phyloP scores from a whole-genome alignment of 2,797 vertebrate genomes.

The Austrolebias charrua region DNA sequence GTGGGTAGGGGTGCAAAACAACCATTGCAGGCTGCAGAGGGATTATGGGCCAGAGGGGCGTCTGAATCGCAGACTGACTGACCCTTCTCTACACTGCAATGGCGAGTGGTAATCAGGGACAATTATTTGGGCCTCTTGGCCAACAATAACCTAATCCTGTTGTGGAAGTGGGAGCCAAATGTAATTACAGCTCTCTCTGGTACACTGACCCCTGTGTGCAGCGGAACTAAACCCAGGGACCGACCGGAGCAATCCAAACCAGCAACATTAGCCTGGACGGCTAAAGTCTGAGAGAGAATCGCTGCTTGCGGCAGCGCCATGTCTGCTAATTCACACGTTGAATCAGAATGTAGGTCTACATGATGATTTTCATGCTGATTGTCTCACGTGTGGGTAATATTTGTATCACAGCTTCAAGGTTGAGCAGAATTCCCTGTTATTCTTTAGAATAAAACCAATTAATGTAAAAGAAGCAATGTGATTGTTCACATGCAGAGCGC shows the following conservation, averaged over 20 bases:
- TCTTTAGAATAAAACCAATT: constrained; percentile 9
- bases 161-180: constrained; percentile 69
- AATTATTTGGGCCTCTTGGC: constrained; percentile 74
- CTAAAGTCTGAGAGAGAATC: constrained; percentile 10
- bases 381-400: neutral
- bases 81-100: constrained; percentile 67
- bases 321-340: too few species aligned
- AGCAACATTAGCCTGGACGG: constrained; percentile 37
- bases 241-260: constrained; percentile 39
- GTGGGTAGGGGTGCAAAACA: constrained; percentile 17
- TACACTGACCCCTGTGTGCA: constrained; percentile 51
- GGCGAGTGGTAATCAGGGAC: constrained; percentile 72
- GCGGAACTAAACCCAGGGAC: constrained; percentile 62
- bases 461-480: neutral
- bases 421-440: too few species aligned
- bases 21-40: constrained; percentile 41
- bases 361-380: neutral
- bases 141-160: constrained; percentile 76
- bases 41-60: constrained; percentile 67
- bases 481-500: constrained; percentile 1
- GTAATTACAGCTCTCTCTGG: constrained; percentile 65
- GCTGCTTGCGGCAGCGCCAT: constrained; percentile 41
- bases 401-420: neutral
- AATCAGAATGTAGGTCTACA: neutral
- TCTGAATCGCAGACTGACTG: constrained; percentile 66